phyloP scores from a whole-genome alignment of 2,113 vertebrate genomes.

The Lagopus leucura region DNA sequence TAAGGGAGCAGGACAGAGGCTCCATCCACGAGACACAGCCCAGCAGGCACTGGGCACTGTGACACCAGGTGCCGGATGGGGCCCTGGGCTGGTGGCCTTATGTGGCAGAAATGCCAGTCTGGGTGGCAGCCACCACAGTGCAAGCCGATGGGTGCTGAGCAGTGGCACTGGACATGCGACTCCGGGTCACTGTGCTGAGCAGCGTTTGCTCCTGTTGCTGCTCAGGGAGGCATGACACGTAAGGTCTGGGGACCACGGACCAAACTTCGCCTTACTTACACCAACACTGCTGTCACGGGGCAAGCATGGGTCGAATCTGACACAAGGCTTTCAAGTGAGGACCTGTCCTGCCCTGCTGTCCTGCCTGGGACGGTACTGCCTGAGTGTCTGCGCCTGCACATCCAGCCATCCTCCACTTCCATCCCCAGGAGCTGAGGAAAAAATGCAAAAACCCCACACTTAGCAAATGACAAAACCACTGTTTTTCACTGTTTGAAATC shows the following conservation, averaged over 20 bases:
- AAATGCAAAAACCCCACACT: slow-evolving; percentile 69
- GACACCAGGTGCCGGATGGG: not conserved
- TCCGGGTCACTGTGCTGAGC: not conserved
- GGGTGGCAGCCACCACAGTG: accelerated
- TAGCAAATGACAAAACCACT: slow-evolving; percentile 77
- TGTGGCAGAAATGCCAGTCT: accelerated
- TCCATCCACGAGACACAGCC: too few species aligned
- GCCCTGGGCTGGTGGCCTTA: not conserved
- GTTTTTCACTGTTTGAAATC: slow-evolving; percentile 74
- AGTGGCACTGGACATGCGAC: not conserved
- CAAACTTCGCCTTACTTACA: not conserved
- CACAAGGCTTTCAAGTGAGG: not conserved
- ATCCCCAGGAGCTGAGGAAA: slow-evolving; percentile 73
- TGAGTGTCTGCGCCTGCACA: not conserved
- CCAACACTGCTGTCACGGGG: not conserved
- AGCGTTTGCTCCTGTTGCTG: not conserved
- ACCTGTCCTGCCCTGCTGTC: not conserved
- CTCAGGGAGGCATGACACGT: too few species aligned
- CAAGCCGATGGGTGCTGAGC: not conserved
- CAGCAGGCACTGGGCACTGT: too few species aligned
- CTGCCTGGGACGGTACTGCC: not conserved
- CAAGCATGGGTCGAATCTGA: not conserved
- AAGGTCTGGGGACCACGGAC: not conserved
- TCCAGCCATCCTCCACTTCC: slow-evolving; percentile 63
- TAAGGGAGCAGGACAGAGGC: not conserved